Conservation (phyloP, 2,888 invertebrate genomes). For the Troides oblongomaculatus region DNA sequence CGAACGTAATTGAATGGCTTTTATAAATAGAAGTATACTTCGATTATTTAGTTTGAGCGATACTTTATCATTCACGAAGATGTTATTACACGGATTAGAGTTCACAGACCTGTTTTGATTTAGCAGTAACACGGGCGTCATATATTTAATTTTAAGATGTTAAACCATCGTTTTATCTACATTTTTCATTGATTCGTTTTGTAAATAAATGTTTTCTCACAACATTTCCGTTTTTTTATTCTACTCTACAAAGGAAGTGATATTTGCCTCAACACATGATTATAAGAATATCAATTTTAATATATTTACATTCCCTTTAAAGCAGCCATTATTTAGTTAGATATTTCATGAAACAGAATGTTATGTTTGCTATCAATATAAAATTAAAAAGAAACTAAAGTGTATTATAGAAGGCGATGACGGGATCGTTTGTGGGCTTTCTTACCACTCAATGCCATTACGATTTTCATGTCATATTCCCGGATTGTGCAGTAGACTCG, state of each 20-base stretch:
- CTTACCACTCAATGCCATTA: too few species aligned
- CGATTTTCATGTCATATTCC: too few species aligned
- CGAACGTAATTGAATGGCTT: neutral
- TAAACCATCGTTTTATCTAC: slow-evolving; percentile 19
- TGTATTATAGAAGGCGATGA: too few species aligned
- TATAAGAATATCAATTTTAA: too few species aligned
- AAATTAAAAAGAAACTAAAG: too few species aligned
- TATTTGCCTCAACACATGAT: neutral
- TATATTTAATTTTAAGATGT: neutral
- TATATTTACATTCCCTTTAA: too few species aligned
- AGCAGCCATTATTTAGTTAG: too few species aligned
- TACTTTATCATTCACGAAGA: neutral
- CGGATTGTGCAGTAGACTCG: too few species aligned
- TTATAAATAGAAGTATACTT: neutral
- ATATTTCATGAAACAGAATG: too few species aligned
- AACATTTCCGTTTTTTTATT: neutral
- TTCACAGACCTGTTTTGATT: neutral
- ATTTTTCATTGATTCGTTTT: slow-evolving; percentile 21
- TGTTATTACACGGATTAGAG: neutral
- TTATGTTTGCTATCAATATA: too few species aligned
- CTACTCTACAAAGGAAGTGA: neutral
- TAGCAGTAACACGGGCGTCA: neutral
- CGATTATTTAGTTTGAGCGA: neutral
- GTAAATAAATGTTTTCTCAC: slow-evolving; percentile 25
- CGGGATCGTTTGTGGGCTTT: too few species aligned